Percentiles rank a stretch among this genome's conserved stretches.
Conservation (phyloP, 2,797 vertebrate species). For the Vespertilio murinus region DNA sequence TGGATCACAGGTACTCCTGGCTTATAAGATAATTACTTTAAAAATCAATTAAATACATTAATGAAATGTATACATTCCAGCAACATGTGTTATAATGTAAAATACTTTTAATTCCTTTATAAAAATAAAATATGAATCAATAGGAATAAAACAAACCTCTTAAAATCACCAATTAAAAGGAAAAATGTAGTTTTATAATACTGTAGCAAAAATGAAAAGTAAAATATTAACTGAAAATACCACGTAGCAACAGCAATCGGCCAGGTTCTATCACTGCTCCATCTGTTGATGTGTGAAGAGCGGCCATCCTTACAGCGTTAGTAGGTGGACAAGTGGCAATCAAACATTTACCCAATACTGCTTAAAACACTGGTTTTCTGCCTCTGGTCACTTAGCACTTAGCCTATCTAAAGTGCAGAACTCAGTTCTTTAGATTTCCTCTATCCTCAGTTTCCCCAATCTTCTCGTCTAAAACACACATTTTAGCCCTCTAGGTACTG, state of each 20-base stretch:
- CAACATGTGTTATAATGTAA: neutral
- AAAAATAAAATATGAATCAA: neutral
- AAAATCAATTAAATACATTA: neutral
- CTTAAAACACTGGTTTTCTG: neutral
- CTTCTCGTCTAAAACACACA: neutral
- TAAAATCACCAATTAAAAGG: neutral
- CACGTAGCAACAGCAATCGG: neutral
- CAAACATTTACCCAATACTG: neutral
- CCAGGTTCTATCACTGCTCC: neutral
- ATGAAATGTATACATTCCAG: neutral
- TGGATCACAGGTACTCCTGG: neutral
- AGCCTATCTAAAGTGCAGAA: neutral
- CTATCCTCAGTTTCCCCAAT: neutral
- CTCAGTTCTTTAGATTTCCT: neutral
- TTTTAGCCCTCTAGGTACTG: neutral
- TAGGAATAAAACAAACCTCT: neutral
- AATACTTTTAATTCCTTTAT: conserved; percentile 5
- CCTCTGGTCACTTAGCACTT: neutral
- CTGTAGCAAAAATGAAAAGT: neutral
- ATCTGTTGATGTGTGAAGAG: neutral
- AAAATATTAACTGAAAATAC: neutral
- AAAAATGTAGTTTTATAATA: neutral
- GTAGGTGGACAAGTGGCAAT: neutral
- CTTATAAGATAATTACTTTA: neutral
- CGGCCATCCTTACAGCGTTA: neutral